A percentile compares a stretch with the other conserved stretches of the same genome.
phyloP scores from a whole-genome alignment of 2,888 invertebrate species.

The Agriopis marginaria region DNA sequence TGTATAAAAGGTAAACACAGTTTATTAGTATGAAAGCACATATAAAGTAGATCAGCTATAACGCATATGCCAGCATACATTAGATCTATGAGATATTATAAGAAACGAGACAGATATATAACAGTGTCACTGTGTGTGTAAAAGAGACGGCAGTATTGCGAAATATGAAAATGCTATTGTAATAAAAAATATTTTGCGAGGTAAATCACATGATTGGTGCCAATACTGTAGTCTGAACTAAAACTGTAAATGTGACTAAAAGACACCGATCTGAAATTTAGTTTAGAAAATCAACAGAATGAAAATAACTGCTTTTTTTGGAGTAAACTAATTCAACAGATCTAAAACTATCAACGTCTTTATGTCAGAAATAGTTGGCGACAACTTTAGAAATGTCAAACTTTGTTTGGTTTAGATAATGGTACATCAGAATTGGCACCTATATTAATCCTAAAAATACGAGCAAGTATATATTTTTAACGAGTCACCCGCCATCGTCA shows the following conservation, averaged over 20 bases:
- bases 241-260: too few species aligned
- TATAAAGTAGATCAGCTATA: constrained; percentile 27
- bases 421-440: neutral
- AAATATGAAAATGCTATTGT: neutral
- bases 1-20: too few species aligned
- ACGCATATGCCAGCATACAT: constrained; percentile 39
- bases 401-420: neutral
- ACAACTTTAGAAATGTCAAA: neutral
- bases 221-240: neutral
- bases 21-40: too few species aligned
- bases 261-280: too few species aligned
- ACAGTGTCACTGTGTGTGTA: neutral
- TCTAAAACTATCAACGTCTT: neutral
- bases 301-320: too few species aligned
- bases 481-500: neutral
- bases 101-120: neutral
- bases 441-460: neutral
- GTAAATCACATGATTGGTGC: neutral
- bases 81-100: neutral
- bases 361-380: neutral
- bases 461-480: neutral
- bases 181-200: constrained; percentile 1
- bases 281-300: too few species aligned
- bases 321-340: neutral
- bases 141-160: constrained; percentile 1